These are phyloP conservation scores for Iguana delicatissima DNA, from an alignment of 2,797 vertebrate species.

Conservation along the genomic window DNA sequence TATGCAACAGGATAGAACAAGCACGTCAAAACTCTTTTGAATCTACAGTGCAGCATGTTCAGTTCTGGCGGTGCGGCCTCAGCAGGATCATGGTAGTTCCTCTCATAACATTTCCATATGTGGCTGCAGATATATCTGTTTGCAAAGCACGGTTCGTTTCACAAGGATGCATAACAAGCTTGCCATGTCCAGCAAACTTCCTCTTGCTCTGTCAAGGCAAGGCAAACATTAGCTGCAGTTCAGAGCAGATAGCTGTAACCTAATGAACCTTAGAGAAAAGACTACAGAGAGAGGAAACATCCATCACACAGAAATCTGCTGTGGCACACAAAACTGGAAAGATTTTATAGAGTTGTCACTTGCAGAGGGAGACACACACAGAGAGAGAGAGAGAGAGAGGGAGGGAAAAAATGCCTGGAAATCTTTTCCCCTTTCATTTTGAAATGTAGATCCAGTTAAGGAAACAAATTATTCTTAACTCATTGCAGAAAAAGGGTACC, in stretches of 20 bases:
- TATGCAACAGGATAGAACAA: neutral
- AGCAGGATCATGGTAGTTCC: neutral
- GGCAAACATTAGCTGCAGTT: constrained; percentile 22
- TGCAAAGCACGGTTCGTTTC: neutral
- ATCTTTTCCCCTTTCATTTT: neutral
- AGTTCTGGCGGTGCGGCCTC: neutral
- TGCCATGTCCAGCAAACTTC: neutral
- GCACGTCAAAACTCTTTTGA: neutral
- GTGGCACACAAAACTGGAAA: neutral
- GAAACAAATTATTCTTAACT: constrained; percentile 12
- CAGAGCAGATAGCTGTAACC: constrained; percentile 16
- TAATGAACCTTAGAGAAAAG: constrained; percentile 23
- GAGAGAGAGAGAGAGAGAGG: no score
- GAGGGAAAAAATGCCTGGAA: neutral
- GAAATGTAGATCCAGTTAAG: neutral
- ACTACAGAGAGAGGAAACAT: neutral
- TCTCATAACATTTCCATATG: neutral
- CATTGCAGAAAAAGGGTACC: neutral
- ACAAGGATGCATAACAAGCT: neutral
- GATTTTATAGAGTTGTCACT: neutral
- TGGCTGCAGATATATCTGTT: neutral
- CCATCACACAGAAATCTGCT: neutral
- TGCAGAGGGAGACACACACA: no score
- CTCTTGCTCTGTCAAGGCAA: neutral
- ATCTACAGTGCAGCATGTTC: neutral